Percentiles rank a stretch among this genome's conserved stretches.
These are phyloP conservation scores for Torymus auratus DNA, from an alignment of 2,888 invertebrate genomes.

Conservation along the genomic window DNA sequence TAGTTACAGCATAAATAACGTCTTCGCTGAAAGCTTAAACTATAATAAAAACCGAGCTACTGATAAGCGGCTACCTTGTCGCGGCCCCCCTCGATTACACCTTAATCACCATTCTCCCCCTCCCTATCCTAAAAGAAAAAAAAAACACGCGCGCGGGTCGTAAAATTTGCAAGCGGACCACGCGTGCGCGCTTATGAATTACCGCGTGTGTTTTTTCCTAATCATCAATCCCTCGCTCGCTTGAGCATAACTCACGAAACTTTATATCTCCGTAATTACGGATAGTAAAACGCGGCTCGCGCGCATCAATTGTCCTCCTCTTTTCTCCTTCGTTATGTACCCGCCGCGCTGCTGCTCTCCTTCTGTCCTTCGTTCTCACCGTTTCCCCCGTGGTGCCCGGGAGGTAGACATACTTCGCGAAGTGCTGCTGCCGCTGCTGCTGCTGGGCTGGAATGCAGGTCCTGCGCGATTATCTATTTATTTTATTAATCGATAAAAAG, in stretches of 20 bases:
- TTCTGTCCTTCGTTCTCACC: slow-evolving; percentile 33
- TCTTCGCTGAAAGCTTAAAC: no score
- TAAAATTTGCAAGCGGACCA: background rate
- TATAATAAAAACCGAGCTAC: no score
- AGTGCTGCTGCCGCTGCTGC: slow-evolving; percentile 59
- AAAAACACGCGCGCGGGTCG: no score
- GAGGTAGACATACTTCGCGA: slow-evolving; percentile 25
- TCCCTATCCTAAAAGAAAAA: no score
- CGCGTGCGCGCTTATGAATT: background rate
- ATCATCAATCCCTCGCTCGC: background rate
- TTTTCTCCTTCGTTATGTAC: slow-evolving; percentile 15
- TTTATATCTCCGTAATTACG: slow-evolving; percentile 34
- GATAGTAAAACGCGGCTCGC: slow-evolving; percentile 12
- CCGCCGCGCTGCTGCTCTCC: slow-evolving; percentile 26
- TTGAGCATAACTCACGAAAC: background rate
- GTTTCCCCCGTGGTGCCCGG: slow-evolving; percentile 33
- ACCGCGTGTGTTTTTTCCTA: background rate
- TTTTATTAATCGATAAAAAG: slow-evolving; percentile 73
- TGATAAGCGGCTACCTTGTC: no score
- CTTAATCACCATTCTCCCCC: no score
- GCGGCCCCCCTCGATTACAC: no score
- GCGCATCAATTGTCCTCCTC: slow-evolving; percentile 12
- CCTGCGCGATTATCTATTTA: slow-evolving; percentile 72
- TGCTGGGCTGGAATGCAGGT: slow-evolving; percentile 68
- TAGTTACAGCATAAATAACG: no score